These are phyloP conservation scores for Rhimphoctona megacephalus DNA, from an alignment of 2,888 invertebrate genomes.

Conservation along the genomic window DNA sequence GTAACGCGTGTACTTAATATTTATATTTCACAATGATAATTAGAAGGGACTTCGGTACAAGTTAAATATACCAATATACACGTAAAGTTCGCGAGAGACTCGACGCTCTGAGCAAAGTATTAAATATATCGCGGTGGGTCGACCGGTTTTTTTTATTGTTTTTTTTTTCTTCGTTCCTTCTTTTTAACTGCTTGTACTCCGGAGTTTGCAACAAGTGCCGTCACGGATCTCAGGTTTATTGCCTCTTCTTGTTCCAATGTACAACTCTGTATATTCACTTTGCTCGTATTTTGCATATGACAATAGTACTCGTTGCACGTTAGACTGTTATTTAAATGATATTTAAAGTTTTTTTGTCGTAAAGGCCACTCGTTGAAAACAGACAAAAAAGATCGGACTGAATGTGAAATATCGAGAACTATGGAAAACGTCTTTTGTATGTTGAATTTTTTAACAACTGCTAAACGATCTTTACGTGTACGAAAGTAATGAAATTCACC, in stretches of 20 bases:
- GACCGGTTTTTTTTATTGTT: constrained; percentile 14
- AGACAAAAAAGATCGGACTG: background rate
- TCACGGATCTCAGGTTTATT: constrained; percentile 17
- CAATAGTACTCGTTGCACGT: constrained; percentile 13
- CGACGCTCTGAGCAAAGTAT: constrained; percentile 52
- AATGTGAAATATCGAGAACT: background rate
- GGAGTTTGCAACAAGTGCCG: constrained; percentile 39
- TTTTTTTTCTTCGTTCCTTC: constrained; percentile 9
- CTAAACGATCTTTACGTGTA: background rate
- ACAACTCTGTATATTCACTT: background rate
- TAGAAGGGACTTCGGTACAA: constrained; percentile 52
- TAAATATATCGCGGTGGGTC: constrained; percentile 43
- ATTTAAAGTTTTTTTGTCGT: background rate
- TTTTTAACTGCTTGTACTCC: constrained; percentile 23
- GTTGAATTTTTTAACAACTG: background rate
- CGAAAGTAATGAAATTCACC: background rate
- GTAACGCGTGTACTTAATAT: constrained; percentile 34
- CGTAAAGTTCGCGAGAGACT: constrained; percentile 17
- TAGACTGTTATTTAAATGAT: constrained; percentile 19
- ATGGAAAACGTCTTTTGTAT: too few relatives aligned
- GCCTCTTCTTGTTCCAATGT: background rate
- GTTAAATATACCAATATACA: background rate
- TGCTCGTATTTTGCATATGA: constrained; percentile 7
- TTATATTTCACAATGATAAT: constrained; percentile 55
- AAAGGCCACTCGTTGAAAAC: background rate